Base-by-base conservation (phyloP, 1,140 invertebrate genomes). In the Patella vulgata region DNA sequence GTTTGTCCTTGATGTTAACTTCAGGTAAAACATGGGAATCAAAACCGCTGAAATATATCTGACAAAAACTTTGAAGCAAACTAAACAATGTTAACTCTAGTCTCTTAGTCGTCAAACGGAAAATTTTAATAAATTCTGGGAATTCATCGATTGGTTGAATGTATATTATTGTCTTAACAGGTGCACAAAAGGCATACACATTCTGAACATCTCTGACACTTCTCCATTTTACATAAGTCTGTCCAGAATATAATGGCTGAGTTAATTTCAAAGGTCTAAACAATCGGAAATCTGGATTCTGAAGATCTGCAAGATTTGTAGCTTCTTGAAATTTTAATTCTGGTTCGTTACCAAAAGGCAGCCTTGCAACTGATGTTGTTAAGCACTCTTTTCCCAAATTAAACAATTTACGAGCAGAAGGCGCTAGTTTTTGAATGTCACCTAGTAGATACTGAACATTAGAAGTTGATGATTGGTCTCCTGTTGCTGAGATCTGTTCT, bases 161-260 rank as follows among this genome's bases (percentile, higher is more conserved):
- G 59, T 78, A 80, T 17, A 80, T 75, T 27, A 47, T 60, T 56
- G 53, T 66, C 47, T 68, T 63, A 47, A 54, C 67, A 12, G 53
- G 64, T 21, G 53, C 28, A 31, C 72, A 68, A n/a, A 62, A 19
- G 17, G 59, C 21, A 23, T 66, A 59, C 2, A 77, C 12, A 25
- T 67, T 60, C 23, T 65, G 56, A 11, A 75, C 30, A 30, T 75
- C 72, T 14, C 67, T 50, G 17, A 46, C 44, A 17, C 66, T 60
- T 51, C 63, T 73, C 76, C 75, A 80, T 39, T 71, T 64, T 3
- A 61, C 57, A 63, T 67, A 80, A 5, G 74, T 78, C 48, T 80
- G 76, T 17, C 50, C 50, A 19, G 47, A 57, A 19, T 65, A 57
- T 11, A 75, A 36, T 25, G 69, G 63, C 40, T 61, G 63, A 21